phyloP scores from a whole-genome alignment of 2,797 vertebrate species.

The Typhlichthys subterraneus region DNA sequence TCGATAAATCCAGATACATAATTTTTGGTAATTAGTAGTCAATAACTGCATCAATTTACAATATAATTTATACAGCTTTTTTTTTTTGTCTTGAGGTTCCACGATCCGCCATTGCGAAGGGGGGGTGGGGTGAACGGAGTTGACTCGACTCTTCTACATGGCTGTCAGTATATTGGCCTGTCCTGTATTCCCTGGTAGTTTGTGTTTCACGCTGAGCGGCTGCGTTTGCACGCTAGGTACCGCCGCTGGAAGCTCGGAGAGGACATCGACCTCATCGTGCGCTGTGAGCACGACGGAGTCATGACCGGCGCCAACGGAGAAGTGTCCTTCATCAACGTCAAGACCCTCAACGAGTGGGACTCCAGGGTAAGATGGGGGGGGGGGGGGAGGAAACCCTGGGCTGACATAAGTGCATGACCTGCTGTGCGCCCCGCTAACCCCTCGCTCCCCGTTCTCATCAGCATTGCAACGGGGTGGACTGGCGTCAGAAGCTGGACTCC shows the following conservation, averaged over 20 bases:
- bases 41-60: too few relatives aligned
- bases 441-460: conserved; percentile 45
- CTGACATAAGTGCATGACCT: background rate
- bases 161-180: too few relatives aligned
- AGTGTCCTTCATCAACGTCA: conserved; percentile 96
- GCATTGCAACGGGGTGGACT: conserved; percentile 97
- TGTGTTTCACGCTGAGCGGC: background rate
- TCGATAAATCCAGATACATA: too few relatives aligned
- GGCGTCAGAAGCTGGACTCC: conserved; percentile 98
- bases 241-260: conserved; percentile 98
- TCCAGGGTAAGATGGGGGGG: conserved; percentile 84
- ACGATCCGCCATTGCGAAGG: too few relatives aligned
- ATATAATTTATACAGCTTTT: too few relatives aligned
- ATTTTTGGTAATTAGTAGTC: too few relatives aligned
- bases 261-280: conserved; percentile 96
- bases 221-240: conserved; percentile 76
- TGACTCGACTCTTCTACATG: too few relatives aligned
- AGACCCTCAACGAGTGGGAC: conserved; percentile 98
- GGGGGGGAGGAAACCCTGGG: background rate
- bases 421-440: background rate
- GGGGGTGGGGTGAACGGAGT: too few relatives aligned
- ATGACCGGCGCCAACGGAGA: conserved; percentile 97
- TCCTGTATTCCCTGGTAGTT: background rate
- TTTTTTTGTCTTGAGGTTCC: too few relatives aligned
- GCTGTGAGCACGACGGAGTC: conserved; percentile 96